A percentile compares a stretch with the other conserved stretches of the same genome.
These are phyloP conservation scores for Lithophane ornitopus DNA, from an alignment of 2,888 invertebrate genomes.

Conservation along the genomic window DNA sequence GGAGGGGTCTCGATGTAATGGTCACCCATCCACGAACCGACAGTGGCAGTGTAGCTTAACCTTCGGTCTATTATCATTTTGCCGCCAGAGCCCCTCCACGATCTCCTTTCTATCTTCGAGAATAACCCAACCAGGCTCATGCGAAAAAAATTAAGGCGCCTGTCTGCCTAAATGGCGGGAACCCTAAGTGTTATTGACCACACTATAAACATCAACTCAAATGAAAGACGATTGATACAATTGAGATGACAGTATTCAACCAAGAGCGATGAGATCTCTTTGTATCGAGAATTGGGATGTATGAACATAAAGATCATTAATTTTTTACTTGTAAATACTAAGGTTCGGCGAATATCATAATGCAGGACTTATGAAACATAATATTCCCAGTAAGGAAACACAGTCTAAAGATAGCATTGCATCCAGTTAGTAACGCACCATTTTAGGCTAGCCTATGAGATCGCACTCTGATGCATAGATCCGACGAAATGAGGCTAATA, in stretches of 20 bases:
- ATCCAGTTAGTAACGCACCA: conserved; percentile 14
- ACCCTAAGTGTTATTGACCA: background rate
- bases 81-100: too few species aligned
- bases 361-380: background rate
- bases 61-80: too few species aligned
- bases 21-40: too few species aligned
- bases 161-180: background rate
- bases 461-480: conserved; percentile 29
- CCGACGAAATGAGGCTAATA: conserved; percentile 19
- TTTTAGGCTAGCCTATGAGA: conserved; percentile 22
- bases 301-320: background rate
- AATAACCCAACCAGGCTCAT: background rate
- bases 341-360: conserved; percentile 1
- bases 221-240: conserved; percentile 13
- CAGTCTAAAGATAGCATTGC: conserved; percentile 17
- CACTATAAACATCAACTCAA: background rate
- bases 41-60: too few species aligned
- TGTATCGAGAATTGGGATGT: conserved; percentile 1
- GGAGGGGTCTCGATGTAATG: too few species aligned
- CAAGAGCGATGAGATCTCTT: conserved; percentile 22
- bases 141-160: background rate
- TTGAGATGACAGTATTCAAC: conserved; percentile 16
- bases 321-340: background rate
- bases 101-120: background rate
- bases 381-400: background rate